Base-by-base conservation (phyloP, 2,888 invertebrate species). In the Dorcus hopei region DNA sequence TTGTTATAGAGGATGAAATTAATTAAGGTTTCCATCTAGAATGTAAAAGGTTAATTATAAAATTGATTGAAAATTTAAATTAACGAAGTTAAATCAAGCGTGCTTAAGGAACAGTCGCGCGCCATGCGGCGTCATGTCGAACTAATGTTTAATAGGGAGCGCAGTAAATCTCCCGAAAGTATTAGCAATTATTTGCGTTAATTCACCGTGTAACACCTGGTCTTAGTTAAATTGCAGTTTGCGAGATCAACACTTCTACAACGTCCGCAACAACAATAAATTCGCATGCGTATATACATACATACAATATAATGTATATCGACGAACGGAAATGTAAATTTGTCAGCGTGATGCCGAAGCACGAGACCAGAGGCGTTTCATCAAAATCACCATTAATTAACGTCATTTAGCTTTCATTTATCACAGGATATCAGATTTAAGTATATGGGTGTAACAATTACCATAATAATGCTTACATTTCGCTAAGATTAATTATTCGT, bases 131-230 rank as follows among this genome's bases (percentile, higher is more conserved):
- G 65, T 67, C 72, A 71, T 73, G 72, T 74, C 74, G 74, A 73
- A 73, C 71, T 72, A 74, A 74, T 74, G 74, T 74, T 72, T 74
- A 74, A 73, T 72, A 72, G 73, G 61, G 70, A 66, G 49, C 69
- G 71, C 73, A 70, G 73, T 76, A 76, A 76, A 76, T 77, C 76
- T 73, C 69, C 69, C 64, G 71, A 72, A 73, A 75, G 73, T 76
- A 77, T 77, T 76, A 74, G 76, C 76, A 77, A 77, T 77, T 77
- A 77, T 75, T 73, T 72, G 74, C 76, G 77, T 74, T 77, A 77
- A 77, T 77, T 76, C 73, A 68, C 69, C 74, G 72, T 73, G 73
- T 73, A 75, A 73, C 76, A 75, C 76, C 77, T 76, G 75, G 70
- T 69, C 69, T 58, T 58, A 58, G 58, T 58, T 58, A 58, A 54